Conservation (phyloP, 2,113 vertebrate species). For the Morphnarchus princeps region DNA sequence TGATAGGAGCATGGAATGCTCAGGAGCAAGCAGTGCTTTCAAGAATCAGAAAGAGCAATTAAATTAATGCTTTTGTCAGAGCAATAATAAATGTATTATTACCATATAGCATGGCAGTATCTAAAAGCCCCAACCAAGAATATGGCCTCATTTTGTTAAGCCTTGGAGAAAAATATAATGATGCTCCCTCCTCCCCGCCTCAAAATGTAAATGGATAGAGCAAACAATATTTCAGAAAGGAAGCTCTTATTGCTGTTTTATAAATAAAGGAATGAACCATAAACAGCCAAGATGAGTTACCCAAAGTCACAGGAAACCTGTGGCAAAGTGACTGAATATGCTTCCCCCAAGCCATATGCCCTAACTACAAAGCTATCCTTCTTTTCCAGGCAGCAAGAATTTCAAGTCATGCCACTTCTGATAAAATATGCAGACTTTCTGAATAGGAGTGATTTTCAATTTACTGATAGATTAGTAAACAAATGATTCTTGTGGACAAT, state of each 20-base stretch:
- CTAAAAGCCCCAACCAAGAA: neutral
- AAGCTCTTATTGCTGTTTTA: neutral
- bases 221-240: neutral
- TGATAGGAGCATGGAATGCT: neutral
- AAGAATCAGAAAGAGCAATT: neutral
- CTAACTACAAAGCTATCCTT: neutral
- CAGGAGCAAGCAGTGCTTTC: neutral
- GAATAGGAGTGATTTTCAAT: neutral
- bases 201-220: neutral
- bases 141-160: neutral
- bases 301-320: neutral
- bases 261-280: neutral
- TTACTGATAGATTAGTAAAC: neutral
- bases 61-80: neutral
- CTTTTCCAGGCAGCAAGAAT: neutral
- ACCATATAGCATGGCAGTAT: neutral
- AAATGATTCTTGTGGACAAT: neutral
- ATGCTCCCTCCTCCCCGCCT: rapidly evolving
- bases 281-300: neutral
- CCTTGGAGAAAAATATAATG: neutral
- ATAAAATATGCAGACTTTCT: neutral
- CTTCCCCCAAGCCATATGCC: neutral
- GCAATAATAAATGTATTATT: neutral
- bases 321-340: neutral
- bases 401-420: neutral